Percentiles rank a stretch among this genome's conserved stretches.
These are phyloP conservation scores for Microctenopoma lineatum DNA, from an alignment of 2,797 vertebrate species.

Conservation along the genomic window DNA sequence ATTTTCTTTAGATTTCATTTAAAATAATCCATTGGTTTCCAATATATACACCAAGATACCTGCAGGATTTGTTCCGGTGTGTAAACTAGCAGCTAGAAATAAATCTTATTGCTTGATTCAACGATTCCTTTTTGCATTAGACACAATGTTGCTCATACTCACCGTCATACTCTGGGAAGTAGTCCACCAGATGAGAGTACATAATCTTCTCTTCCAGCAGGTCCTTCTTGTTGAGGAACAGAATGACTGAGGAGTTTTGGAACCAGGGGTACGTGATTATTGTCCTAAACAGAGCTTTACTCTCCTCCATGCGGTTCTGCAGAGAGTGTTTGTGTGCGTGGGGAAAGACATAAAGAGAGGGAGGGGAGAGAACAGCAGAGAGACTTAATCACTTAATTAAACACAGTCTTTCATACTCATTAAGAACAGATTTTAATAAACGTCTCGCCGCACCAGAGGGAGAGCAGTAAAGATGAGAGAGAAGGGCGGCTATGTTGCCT, in stretches of 20 bases:
- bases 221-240: constrained; percentile 99
- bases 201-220: constrained; percentile 98
- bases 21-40: neutral
- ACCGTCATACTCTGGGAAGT: constrained; percentile 99
- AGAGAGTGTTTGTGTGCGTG: neutral
- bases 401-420: constrained; percentile 53
- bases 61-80: neutral
- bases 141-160: constrained; percentile 19
- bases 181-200: constrained; percentile 97
- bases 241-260: constrained; percentile 98
- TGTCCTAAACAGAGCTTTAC: constrained; percentile 97
- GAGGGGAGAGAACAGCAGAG: constrained; percentile 10
- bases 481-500: constrained; percentile 27
- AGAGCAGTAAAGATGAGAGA: constrained; percentile 47
- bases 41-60: neutral
- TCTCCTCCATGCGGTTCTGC: constrained; percentile 99
- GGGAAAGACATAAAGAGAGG: neutral
- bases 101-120: neutral
- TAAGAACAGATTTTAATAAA: constrained; percentile 66
- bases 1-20: neutral
- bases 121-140: neutral
- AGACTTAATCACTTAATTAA: constrained; percentile 62
- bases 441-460: constrained; percentile 40
- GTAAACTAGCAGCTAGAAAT: neutral
- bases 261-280: constrained; percentile 99